A percentile compares a stretch with the other conserved stretches of the same genome.
Conservation (phyloP, 1,140 invertebrate species). For the Drosophila lini region DNA sequence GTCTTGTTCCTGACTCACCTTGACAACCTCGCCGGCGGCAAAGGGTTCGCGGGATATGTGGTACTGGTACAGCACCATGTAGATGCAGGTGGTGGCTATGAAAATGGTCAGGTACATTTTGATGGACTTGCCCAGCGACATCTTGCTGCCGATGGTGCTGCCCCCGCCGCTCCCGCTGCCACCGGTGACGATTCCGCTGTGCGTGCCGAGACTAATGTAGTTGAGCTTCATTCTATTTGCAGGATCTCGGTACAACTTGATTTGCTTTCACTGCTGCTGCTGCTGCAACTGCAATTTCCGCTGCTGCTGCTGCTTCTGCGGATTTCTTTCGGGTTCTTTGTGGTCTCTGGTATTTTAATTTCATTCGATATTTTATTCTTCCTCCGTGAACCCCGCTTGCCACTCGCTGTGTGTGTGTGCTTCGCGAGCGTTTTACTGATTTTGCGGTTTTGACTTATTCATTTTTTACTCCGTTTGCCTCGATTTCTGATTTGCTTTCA, state of each 20-base stretch:
- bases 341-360: slow-evolving; percentile 56
- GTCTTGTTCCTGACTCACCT: slow-evolving; percentile 56
- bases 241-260: not conserved
- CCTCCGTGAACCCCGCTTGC: slow-evolving; percentile 10
- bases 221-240: slow-evolving; percentile 37
- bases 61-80: slow-evolving; percentile 84
- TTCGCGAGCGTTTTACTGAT: slow-evolving; percentile 37
- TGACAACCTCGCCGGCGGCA: slow-evolving; percentile 64
- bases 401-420: slow-evolving; percentile 21
- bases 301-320: slow-evolving; percentile 3
- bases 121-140: slow-evolving; percentile 80
- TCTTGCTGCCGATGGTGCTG: slow-evolving; percentile 55
- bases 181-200: slow-evolving; percentile 21
- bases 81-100: slow-evolving; percentile 82
- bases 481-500: slow-evolving; percentile 51
- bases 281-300: slow-evolving; percentile 8
- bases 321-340: slow-evolving; percentile 62
- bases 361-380: slow-evolving; percentile 65
- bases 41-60: slow-evolving; percentile 75
- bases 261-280: slow-evolving; percentile 11
- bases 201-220: slow-evolving; percentile 23
- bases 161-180: slow-evolving; percentile 17
- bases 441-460: slow-evolving; percentile 27
- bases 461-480: slow-evolving; percentile 32
- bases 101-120: slow-evolving; percentile 85